Percentiles rank a stretch among this genome's conserved stretches.
Evolutionary conservation across 2,113 vertebrate species (phyloP).

Genomic region (Podarcis muralis): DNA sequence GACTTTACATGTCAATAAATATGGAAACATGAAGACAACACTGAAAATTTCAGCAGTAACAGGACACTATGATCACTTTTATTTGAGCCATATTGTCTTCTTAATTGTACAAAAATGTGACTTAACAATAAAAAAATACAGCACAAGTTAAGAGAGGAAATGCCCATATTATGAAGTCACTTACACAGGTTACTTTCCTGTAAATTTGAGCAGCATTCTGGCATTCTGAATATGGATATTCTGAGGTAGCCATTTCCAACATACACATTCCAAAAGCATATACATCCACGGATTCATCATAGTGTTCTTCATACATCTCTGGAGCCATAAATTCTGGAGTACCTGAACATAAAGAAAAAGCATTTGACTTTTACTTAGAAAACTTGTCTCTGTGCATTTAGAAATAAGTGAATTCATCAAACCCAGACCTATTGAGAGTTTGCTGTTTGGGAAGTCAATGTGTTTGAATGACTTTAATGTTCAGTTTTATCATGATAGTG

Average conservation of each 20-base stretch:
- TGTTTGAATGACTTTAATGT: too few species aligned
- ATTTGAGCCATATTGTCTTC: neutral
- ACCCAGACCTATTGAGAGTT: too few species aligned
- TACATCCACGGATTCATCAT: constrained; percentile 94
- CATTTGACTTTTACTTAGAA: neutral
- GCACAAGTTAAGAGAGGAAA: neutral
- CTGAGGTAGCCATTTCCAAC: constrained; percentile 99
- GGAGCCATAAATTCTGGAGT: constrained; percentile 99
- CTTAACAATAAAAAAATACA: neutral
- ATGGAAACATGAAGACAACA: neutral
- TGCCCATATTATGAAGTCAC: constrained; percentile 53
- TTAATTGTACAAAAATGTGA: fast-evolving
- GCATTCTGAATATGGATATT: constrained; percentile 98
- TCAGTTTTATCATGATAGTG: too few species aligned
- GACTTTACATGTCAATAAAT: neutral
- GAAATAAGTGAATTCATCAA: too few species aligned
- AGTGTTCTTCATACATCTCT: constrained; percentile 98
- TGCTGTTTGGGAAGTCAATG: too few species aligned
- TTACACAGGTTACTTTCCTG: constrained; percentile 98
- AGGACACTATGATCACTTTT: neutral
- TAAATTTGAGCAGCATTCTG: constrained; percentile 99
- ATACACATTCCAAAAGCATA: constrained; percentile 99
- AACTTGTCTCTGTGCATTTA: too few species aligned
- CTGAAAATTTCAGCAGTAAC: neutral
- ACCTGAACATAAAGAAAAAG: constrained; percentile 70